Conservation (phyloP, 92 coral and sea anemone genomes). For the Meandrina meandrites region DNA sequence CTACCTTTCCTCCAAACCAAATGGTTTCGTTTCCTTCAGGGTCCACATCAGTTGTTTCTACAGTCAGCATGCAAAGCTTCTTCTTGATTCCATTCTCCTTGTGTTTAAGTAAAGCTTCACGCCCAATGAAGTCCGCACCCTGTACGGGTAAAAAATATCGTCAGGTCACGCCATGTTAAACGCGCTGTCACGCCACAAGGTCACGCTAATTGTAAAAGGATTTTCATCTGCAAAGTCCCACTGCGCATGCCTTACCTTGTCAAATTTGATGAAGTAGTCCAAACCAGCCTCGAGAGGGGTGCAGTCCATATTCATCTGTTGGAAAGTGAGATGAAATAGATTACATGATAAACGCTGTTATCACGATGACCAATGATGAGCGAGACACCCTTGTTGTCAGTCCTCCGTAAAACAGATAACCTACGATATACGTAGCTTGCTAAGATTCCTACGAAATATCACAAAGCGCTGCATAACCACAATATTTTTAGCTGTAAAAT, state of each 20-base stretch:
- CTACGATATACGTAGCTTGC: too few relatives aligned
- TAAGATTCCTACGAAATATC: too few relatives aligned
- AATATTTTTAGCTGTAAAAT: too few relatives aligned
- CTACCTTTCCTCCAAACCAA: conserved; percentile 99
- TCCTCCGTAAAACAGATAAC: too few relatives aligned
- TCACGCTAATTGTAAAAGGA: neutral
- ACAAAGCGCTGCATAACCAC: too few relatives aligned
- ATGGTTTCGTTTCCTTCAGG: conserved; percentile 96
- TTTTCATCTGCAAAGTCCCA: too few relatives aligned
- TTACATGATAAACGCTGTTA: neutral
- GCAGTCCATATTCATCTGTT: conserved; percentile 93
- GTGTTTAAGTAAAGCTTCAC: conserved; percentile 81
- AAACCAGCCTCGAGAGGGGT: conserved; percentile 97
- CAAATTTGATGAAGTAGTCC: conserved; percentile 82
- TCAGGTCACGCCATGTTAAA: neutral
- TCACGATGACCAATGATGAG: too few relatives aligned
- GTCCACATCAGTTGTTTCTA: conserved; percentile 92
- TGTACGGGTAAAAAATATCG: neutral
- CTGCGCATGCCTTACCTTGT: conserved; percentile 84
- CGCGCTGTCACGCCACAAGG: neutral
- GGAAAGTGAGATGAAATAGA: conserved; percentile 22
- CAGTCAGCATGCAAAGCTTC: conserved; percentile 78
- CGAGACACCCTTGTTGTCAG: too few relatives aligned
- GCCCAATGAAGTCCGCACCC: conserved; percentile 89
- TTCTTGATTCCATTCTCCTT: conserved; percentile 82